Evolutionary conservation across 2,888 invertebrate species (phyloP), one percentile per base, ranked within the genome.

Genomic region (Caenorhabditis virilis): DNA sequence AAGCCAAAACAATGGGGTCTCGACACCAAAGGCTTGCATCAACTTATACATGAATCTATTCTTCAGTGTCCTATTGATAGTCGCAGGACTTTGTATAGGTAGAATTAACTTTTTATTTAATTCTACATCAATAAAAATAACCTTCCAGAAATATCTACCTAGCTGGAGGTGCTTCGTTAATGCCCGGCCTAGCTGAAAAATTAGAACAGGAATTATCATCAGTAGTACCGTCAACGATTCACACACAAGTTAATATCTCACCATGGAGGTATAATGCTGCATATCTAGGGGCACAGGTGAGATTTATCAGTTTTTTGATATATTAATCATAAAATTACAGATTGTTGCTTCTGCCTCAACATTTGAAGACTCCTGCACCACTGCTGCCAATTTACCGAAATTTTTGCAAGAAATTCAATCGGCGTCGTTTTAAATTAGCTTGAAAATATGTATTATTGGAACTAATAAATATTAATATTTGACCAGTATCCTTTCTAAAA

Each of bases 211-310:
- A 88, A 77, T 77, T 88, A 22, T 83, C 84, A 45, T 86, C 86
- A 59, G 78, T 88, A 20, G 87, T 86, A 2, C 88, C 88, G 6
- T 83, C 86, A 18, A 84, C 86, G 42, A 84, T 81, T 55, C 69
- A 79, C 50, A 77, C 82, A 2, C 81, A 88, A 87, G 87, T 88
- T 6, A 59, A 76, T 48, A 77, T 73, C 41, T 78, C 78, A 11
- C 87, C 87, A 0, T 87, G 88, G 82, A 82, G 88, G 9, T 87
- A 87, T 73, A 88, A 88, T 77, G 86, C 87, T 16, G 86, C 88
- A 1, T 88, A 85, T 78, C 83, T 88, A 38, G 88, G 88, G n/a
- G 87, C 87, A 1, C 87, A 87, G 61, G 84, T 86, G 26, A 22
- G 22, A 35, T 35, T 23, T 20, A 18, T 20, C 1, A 11, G 22